A percentile compares a stretch with the other conserved stretches of the same genome.
These are phyloP conservation scores for Astreopora myriophthalma DNA, from an alignment of 64 coral and sea anemone species.

Conservation along the genomic window DNA sequence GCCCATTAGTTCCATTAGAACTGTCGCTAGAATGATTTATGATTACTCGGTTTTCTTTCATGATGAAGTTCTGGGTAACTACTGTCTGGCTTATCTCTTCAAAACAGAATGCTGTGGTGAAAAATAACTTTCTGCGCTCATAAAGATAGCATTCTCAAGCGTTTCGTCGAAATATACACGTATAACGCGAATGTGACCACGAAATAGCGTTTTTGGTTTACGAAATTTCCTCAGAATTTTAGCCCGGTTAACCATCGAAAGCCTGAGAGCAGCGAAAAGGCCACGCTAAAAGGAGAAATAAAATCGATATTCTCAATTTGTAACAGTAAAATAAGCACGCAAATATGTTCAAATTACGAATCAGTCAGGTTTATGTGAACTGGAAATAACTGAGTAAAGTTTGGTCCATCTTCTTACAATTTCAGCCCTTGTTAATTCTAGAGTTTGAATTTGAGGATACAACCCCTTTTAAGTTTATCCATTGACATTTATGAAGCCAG, in stretches of 20 bases:
- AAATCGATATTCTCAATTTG: not conserved
- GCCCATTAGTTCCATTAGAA: slow-evolving; percentile 15
- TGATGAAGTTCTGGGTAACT: not conserved
- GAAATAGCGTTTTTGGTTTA: not conserved
- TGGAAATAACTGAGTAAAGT: no score
- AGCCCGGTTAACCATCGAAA: no score
- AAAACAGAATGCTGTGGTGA: not conserved
- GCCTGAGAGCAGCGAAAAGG: no score
- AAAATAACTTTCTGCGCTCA: not conserved
- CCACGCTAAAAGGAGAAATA: no score
- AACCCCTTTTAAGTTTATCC: no score
- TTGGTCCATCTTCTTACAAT: not conserved
- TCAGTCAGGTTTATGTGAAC: no score
- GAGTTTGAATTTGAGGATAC: not conserved
- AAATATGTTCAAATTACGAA: no score
- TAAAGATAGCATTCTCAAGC: no score
- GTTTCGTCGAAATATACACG: no score
- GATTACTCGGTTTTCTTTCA: slow-evolving; percentile 30
- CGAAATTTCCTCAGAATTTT: not conserved
- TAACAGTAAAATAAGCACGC: not conserved
- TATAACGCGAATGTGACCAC: no score
- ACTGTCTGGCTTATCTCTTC: not conserved
- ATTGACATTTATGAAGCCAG: no score
- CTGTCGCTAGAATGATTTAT: slow-evolving; percentile 32
- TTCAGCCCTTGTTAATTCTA: not conserved